phyloP scores from a whole-genome alignment of 2,113 vertebrate genomes.

The Megaceryle torquata region DNA sequence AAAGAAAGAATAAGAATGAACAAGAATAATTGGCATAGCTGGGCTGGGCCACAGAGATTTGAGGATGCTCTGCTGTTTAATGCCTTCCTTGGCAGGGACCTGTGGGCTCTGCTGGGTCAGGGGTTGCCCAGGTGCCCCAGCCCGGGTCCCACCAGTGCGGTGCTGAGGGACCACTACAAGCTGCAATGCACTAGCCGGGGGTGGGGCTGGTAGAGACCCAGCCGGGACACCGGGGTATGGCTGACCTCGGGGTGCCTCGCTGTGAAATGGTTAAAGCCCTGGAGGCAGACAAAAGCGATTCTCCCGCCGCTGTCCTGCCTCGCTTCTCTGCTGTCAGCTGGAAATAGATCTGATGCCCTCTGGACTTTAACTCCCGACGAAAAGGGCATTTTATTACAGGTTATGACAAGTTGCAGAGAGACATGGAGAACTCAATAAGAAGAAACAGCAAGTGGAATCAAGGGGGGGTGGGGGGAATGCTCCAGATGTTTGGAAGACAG shows the following conservation, averaged over 20 bases:
- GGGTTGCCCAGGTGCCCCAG: background rate
- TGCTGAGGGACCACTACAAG: background rate
- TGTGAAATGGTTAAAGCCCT: conserved; percentile 31
- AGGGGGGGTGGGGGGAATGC: conserved; percentile 3
- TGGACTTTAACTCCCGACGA: conserved; percentile 69
- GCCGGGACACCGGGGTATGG: no score
- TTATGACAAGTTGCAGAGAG: conserved; percentile 80
- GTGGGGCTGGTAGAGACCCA: background rate
- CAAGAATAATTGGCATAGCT: background rate
- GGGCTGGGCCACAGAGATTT: background rate
- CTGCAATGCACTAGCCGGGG: accelerated
- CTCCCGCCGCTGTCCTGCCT: conserved; percentile 8
- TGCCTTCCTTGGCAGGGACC: background rate
- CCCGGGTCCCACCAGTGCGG: accelerated
- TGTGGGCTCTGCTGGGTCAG: accelerated
- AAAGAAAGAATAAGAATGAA: background rate
- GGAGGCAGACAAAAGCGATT: conserved; percentile 17
- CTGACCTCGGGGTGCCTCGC: background rate
- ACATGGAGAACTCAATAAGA: conserved; percentile 68
- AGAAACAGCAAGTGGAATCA: conserved; percentile 69
- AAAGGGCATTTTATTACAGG: conserved; percentile 79
- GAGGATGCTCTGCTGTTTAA: background rate
- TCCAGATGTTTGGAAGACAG: conserved; percentile 73
- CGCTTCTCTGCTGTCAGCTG: conserved; percentile 62
- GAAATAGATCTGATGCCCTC: conserved; percentile 80